Base-by-base conservation (phyloP, 2,888 invertebrate species). In the Zelleria hepariella region DNA sequence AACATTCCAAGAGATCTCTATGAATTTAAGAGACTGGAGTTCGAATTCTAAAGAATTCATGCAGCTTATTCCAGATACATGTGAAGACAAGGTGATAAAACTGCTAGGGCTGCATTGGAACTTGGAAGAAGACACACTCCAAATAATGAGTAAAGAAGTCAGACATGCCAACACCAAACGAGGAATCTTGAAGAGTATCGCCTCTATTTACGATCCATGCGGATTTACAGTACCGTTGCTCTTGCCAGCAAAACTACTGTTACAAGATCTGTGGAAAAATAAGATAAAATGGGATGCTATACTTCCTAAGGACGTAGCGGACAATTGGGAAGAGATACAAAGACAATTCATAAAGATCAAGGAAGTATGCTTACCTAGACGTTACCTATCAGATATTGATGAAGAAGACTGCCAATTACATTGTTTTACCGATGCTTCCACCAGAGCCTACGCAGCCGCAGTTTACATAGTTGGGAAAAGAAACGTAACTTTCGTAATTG, bases 391-490 rank as follows among this genome's bases (percentile, higher is more conserved):
- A 6, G 2, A 49, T 18, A 25, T 2, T 5, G 21, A 23, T 8
- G 5, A 58, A 26, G 7, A 25, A 2, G 2, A 23, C 15, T 24
- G 15, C 3, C 23, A 61, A 58, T 18, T 62, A 15, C 62, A 62
- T 52, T 61, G 62, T 48, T 62, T 61, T 24, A 58, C 59, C 0
- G 62, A 62, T 52, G 58, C 62, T 6, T 62, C 62, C 18, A 23
- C 4, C 6, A 3, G 57, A 21, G 61, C 62, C 0, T 62, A 62
- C 57, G 61, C 61, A 23, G 58, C 59, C 7, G 58, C 58, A 2
- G 53, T 60, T n/a, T 62, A 61, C 24, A 4, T 62, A 23, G 32
- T 7, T n/a, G 26, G 48, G 5, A 8, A 25, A 32, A 4, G 24
- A 1, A 5, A 20, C 5, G 23, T 3, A 21, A 27, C 18, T 8